A percentile compares a stretch with the other conserved stretches of the same genome.
phyloP scores from a whole-genome alignment of 2,797 vertebrate species.

The Graptemys geographica region DNA sequence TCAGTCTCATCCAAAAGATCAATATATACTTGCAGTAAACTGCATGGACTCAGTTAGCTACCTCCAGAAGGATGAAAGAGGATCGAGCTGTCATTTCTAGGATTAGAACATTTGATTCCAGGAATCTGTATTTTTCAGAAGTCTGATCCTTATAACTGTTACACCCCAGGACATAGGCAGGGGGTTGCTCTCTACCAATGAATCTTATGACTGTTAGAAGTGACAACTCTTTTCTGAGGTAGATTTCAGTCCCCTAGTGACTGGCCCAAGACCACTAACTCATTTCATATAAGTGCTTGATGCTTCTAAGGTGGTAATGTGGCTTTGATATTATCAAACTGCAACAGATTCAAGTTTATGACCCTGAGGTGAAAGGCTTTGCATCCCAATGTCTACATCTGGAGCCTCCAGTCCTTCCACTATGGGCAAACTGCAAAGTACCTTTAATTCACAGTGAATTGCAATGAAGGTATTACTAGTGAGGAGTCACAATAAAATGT shows the following conservation, averaged over 20 bases:
- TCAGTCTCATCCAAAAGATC: neutral
- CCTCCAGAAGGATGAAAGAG: neutral
- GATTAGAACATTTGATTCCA: conserved; percentile 12
- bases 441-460: neutral
- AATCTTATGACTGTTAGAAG: neutral
- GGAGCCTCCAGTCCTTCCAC: neutral
- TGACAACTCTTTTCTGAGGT: neutral
- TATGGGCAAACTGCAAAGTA: conserved; percentile 47
- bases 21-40: neutral
- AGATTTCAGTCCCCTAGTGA: neutral
- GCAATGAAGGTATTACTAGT: conserved; percentile 28
- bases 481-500: conserved; percentile 21
- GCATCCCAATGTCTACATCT: neutral
- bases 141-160: neutral
- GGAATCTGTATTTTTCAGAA: neutral
- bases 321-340: neutral
- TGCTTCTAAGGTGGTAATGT: neutral
- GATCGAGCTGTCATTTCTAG: neutral
- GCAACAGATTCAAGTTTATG: neutral
- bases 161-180: neutral
- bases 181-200: neutral
- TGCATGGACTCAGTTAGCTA: neutral
- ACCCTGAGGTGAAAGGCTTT: conserved; percentile 23
- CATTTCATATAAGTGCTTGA: neutral
- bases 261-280: neutral